A percentile compares a stretch with the other conserved stretches of the same genome.
Evolutionary conservation across 2,797 vertebrate genomes (phyloP).

Genomic region (Toxotes lorentzi): DNA sequence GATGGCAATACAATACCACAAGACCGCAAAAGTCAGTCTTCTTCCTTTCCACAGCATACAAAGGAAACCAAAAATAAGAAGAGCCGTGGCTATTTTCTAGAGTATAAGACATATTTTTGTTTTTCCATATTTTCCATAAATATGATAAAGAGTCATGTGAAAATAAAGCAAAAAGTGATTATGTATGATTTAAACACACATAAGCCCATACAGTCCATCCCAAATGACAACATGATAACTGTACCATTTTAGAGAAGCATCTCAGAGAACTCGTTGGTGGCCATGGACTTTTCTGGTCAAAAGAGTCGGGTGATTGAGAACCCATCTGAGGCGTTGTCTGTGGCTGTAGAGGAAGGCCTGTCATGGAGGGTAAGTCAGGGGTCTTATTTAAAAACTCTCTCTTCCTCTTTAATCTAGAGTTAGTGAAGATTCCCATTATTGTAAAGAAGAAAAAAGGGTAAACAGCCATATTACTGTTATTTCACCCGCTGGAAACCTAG

Average conservation of each 20-base stretch:
- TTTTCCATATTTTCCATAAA: not conserved
- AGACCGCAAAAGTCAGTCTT: constrained; percentile 10
- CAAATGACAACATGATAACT: constrained; percentile 3
- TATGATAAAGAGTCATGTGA: not conserved
- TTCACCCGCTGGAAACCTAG: not conserved
- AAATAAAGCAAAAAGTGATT: not conserved
- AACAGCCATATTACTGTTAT: not conserved
- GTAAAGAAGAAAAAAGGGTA: not conserved
- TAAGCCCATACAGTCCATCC: not conserved
- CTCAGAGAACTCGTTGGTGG: constrained; percentile 97
- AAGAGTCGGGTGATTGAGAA: constrained; percentile 97
- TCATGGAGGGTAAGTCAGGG: constrained; percentile 92
- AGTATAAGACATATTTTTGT: not conserved
- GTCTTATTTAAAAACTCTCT: not conserved
- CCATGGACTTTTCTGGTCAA: constrained; percentile 98
- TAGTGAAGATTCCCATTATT: not conserved
- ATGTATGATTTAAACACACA: not conserved
- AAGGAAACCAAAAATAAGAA: not conserved
- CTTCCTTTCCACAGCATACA: not conserved
- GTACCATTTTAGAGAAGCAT: constrained; percentile 91
- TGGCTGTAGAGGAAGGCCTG: constrained; percentile 96
- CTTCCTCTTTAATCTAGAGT: not conserved
- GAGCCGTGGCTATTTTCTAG: not conserved
- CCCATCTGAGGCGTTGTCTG: constrained; percentile 94
- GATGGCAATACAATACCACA: constrained; percentile 78